Percentiles rank a stretch among this genome's conserved stretches.
Conservation (phyloP, 2,113 vertebrate genomes). For the Bostrychus sinensis region DNA sequence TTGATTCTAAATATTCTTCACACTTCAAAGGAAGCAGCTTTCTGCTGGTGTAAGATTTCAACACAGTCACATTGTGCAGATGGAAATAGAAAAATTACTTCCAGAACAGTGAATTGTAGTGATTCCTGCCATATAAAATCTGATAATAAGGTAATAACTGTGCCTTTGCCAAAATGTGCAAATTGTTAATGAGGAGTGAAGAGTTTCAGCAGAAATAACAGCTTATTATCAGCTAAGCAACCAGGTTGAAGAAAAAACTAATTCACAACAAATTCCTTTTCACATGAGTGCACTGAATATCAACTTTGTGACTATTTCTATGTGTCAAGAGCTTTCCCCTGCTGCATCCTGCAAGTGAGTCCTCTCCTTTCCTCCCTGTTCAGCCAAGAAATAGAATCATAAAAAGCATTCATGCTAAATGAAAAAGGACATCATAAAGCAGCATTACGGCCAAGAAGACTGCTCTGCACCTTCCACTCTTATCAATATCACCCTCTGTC, state of each 20-base stretch:
- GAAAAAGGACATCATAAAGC: constrained; percentile 80
- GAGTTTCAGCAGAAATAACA: constrained; percentile 25
- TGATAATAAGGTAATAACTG: constrained; percentile 56
- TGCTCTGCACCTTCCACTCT: constrained; percentile 72
- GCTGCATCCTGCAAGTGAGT: constrained; percentile 36
- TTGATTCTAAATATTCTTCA: too few species aligned
- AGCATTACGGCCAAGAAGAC: constrained; percentile 74
- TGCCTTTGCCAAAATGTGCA: constrained; percentile 54
- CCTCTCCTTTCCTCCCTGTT: constrained; percentile 64
- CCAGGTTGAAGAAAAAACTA: constrained; percentile 27
- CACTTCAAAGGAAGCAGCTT: constrained; percentile 5
- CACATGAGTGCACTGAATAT: constrained; percentile 26
- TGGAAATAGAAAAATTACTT: constrained; percentile 1
- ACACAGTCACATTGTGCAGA: neutral
- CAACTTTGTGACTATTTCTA: constrained; percentile 20
- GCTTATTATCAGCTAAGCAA: constrained; percentile 43
- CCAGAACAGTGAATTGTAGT: constrained; percentile 12
- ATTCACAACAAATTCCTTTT: constrained; percentile 26
- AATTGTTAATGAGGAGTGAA: constrained; percentile 61
- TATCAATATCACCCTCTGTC: constrained; percentile 73
- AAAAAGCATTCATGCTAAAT: constrained; percentile 78
- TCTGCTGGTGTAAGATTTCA: neutral
- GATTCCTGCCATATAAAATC: constrained; percentile 37
- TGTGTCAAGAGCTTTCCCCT: constrained; percentile 27
- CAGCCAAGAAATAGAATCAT: constrained; percentile 79